Evolutionary conservation across 2,113 vertebrate species (phyloP).

Genomic region (Montifringilla adamsi): DNA sequence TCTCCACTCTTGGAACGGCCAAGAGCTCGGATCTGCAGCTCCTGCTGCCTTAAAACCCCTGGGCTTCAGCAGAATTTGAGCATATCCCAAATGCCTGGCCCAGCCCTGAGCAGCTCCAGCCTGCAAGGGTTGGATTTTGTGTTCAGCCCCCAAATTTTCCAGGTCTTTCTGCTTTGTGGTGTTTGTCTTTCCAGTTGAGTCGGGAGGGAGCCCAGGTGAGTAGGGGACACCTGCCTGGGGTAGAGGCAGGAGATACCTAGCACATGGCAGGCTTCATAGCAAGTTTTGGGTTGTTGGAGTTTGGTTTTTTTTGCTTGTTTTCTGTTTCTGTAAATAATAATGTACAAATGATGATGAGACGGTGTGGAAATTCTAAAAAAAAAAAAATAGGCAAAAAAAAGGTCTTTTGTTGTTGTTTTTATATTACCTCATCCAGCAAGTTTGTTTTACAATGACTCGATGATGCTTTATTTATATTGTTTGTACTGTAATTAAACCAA

Average conservation of each 20-base stretch:
- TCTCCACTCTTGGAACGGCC: neutral
- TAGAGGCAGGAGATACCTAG: neutral
- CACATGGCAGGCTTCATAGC: neutral
- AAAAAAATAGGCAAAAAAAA: neutral
- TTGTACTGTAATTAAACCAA: conserved; percentile 78
- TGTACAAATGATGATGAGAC: conserved; percentile 62
- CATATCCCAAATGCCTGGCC: rapidly evolving
- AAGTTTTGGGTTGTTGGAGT: neutral
- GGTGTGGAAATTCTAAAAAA: conserved; percentile 36
- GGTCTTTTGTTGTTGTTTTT: conserved; percentile 68
- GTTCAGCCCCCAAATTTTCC: neutral
- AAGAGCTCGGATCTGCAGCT: neutral
- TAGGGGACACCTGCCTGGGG: neutral
- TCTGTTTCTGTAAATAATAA: conserved; percentile 77
- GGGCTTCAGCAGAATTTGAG: rapidly evolving
- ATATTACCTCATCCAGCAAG: conserved; percentile 85
- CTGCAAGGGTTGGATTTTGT: neutral
- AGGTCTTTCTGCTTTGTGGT: neutral
- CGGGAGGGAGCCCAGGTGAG: neutral
- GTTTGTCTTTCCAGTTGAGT: neutral
- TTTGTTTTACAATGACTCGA: conserved; percentile 73
- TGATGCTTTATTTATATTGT: conserved; percentile 87
- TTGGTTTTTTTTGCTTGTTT: neutral
- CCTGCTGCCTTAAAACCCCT: neutral
- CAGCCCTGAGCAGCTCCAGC: neutral